Conservation (phyloP, 1,140 invertebrate species). For the Orchestia grillus region DNA sequence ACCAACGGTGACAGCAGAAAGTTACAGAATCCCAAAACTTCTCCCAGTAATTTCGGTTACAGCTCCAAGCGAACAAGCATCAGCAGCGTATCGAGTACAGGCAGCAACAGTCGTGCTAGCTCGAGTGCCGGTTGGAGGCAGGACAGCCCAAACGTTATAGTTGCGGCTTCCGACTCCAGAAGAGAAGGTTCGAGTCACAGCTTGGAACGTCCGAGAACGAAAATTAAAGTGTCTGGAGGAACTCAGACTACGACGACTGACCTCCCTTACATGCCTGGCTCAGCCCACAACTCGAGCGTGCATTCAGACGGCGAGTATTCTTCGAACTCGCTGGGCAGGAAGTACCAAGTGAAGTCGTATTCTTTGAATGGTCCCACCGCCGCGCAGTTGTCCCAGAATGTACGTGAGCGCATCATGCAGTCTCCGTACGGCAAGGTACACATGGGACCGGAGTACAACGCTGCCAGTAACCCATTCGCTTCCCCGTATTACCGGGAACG, state of each 20-base stretch:
- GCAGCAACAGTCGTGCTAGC: conserved; percentile 63
- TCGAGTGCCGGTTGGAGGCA: conserved; percentile 60
- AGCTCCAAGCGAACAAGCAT: conserved; percentile 65
- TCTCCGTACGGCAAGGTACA: conserved; percentile 74
- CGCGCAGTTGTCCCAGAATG: conserved; percentile 85
- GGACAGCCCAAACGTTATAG: conserved; percentile 55
- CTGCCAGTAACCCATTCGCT: conserved; percentile 22
- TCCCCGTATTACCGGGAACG: conserved; percentile 66
- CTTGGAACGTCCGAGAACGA: conserved; percentile 71
- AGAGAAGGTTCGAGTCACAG: conserved; percentile 67
- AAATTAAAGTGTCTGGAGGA: conserved; percentile 85
- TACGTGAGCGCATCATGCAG: conserved; percentile 81
- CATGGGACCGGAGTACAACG: conserved; percentile 62
- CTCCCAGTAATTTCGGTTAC: conserved; percentile 68
- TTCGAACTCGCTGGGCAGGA: conserved; percentile 66
- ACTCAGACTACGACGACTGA: conserved; percentile 91
- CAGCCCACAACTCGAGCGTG: conserved; percentile 60
- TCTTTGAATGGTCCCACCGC: conserved; percentile 85
- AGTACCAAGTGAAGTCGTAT: conserved; percentile 75
- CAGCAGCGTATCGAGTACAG: conserved; percentile 64
- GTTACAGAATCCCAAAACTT: conserved; percentile 65
- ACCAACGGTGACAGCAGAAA: conserved; percentile 64
- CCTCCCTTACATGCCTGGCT: conserved; percentile 71
- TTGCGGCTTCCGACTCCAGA: conserved; percentile 32
- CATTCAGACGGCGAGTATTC: conserved; percentile 68